Percentiles rank a stretch among this genome's conserved stretches.
These are phyloP conservation scores for Diplogasteroides magnus DNA, from an alignment of 1,140 invertebrate species.

Conservation along the genomic window DNA sequence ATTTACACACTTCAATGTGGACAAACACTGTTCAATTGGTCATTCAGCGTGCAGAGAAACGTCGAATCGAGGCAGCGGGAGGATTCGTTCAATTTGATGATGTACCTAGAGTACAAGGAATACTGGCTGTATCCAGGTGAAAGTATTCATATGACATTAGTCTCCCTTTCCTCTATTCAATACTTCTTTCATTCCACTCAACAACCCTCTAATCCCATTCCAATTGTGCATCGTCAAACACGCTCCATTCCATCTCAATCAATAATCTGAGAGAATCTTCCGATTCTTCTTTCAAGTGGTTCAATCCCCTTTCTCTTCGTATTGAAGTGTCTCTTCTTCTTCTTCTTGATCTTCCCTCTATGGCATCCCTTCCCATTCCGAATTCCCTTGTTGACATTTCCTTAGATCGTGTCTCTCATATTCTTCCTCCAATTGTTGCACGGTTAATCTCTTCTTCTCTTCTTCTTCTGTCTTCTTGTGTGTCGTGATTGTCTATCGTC, in stretches of 20 bases:
- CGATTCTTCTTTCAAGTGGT: no score
- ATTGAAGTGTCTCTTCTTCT: neutral
- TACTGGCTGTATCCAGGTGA: slow-evolving; percentile 86
- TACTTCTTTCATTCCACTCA: no score
- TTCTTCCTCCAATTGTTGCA: neutral
- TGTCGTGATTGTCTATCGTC: no score
- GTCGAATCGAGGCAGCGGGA: slow-evolving; percentile 81
- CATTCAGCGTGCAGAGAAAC: slow-evolving; percentile 66
- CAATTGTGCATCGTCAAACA: neutral
- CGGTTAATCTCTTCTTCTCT: neutral
- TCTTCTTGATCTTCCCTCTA: slow-evolving; percentile 1
- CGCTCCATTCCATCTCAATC: neutral
- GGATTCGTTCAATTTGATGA: slow-evolving; percentile 89
- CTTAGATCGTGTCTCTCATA: neutral
- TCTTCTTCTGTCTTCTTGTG: no score
- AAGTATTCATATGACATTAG: no score
- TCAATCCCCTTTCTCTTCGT: neutral
- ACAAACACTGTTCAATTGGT: slow-evolving; percentile 6
- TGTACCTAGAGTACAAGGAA: slow-evolving; percentile 90
- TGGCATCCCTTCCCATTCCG: neutral
- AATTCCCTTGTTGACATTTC: neutral
- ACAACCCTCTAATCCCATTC: neutral
- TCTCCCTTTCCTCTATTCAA: no score
- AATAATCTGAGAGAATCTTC: no score
- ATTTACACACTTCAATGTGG: neutral